Evolutionary conservation across 2,113 vertebrate species (phyloP), one percentile per base, ranked within the genome.

Genomic region (Romanogobio albipinnatus): DNA sequence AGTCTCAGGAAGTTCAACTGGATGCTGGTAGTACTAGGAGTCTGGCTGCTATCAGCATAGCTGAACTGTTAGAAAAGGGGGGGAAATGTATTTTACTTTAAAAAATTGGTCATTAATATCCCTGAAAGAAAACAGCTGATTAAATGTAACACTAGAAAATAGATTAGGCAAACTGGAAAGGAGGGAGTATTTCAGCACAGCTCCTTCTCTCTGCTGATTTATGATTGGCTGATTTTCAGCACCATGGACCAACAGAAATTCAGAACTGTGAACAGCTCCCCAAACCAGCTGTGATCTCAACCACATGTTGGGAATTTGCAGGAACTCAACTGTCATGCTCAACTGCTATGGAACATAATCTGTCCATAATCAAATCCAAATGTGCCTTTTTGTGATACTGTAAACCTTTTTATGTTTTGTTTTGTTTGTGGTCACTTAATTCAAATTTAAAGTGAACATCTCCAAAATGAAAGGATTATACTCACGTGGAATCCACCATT

Each of bases 1-100:
- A 99, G 96, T 87, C 98, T 95, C 61, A 99, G 93, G 96, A 99
- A 99, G 73, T 95, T 98, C 94, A 99, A 93, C 96, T 99, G 98
- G 91, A 99, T 90, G 62, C 88, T 96, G 91, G 96, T 97, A 0
- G 96, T 94, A 86, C 92, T 95, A 90, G 96, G 94, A 14, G 96
- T 92, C 82, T 97, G 92, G 84, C 92, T 95, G 7, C 96, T 96
- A 84, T 97, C 93, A 0, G 96, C 96, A 0, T 99, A 99, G 95
- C 94, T 96, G 85, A 99, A 98, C 98, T 99, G 95, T 62, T 70
- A 13, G 4, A 80, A 22, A 81, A 77, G 53, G 17, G 15, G 39
- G 9, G 1, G 19, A 26, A 82, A 36, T 33, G 9, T 33, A 0
- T 59, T 6, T 77, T 15, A 45, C 3, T 68, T 56, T 5, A 9